Evolutionary conservation across 2,113 vertebrate genomes (phyloP).

Genomic region (Anser brachyrhynchus): DNA sequence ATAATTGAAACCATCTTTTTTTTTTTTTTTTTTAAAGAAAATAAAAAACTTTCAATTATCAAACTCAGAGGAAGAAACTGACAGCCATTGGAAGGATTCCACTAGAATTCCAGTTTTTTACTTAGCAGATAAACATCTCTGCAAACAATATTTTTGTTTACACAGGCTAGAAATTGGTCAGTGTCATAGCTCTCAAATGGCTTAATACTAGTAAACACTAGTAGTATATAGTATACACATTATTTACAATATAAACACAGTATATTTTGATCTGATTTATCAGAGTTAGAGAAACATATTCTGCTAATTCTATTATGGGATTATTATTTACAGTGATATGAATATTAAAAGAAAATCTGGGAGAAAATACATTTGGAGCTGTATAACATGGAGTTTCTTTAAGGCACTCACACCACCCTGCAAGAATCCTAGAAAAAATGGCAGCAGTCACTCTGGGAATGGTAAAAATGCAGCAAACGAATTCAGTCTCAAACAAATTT

Average conservation of each 20-base stretch:
- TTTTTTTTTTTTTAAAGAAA: constrained; percentile 30
- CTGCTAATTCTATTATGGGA: not conserved
- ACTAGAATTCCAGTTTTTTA: constrained; percentile 28
- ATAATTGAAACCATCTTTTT: constrained; percentile 79
- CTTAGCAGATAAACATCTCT: constrained; percentile 25
- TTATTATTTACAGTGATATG: not conserved
- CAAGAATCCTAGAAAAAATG: not conserved
- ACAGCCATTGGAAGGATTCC: constrained; percentile 55
- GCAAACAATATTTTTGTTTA: constrained; percentile 26
- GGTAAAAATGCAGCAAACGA: not conserved
- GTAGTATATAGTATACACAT: not conserved
- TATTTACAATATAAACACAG: not conserved
- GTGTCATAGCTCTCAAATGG: not conserved
- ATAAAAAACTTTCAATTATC: constrained; percentile 63
- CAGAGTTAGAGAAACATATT: not conserved
- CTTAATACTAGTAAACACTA: constrained; percentile 3
- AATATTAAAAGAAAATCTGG: not conserved
- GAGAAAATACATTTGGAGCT: not conserved
- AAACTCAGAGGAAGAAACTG: constrained; percentile 53
- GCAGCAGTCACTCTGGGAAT: not conserved
- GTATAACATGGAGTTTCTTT: not conserved
- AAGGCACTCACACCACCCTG: not conserved
- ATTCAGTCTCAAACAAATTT: constrained; percentile 52
- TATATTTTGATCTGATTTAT: not conserved
- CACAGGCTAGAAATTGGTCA: not conserved